Base-by-base conservation (phyloP, 2,888 invertebrate genomes). In the Alsophila aescularia region DNA sequence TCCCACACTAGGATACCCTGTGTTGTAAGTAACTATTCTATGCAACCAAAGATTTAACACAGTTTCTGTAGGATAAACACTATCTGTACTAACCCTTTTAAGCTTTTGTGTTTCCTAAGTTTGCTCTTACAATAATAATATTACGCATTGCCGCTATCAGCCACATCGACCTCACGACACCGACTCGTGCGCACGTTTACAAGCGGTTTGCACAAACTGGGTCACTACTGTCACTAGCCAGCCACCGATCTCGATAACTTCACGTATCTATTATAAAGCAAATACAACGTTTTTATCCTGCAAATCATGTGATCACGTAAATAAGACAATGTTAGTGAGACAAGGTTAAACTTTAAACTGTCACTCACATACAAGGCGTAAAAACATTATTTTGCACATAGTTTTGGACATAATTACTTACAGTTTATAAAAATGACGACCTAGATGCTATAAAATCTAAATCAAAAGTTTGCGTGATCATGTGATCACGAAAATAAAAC, bases 161-260 rank as follows among this genome's bases (percentile, higher is more conserved):
- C 41, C 9, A 12, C 35, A 51, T 56, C 55, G 55, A 36, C 55
- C 55, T 56, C 55, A 56, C 55, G 50, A n/a, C 36, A 15, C 7
- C 13, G 35, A 41, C 43, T 50, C 50, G 50, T 56, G 55, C 50
- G 21, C 55, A 56, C 45, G 55, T 13, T 45, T 40, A 13, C 45
- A 36, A 36, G 41, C 43, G 14, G 49, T 31, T 40, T 15, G 18
- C 40, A 14, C 13, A 27, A 56, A 56, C 55, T 56, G 27, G 55
- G 55, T 24, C 24, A 24, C 24, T 24, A 18, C n/a, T n/a, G 18
- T 6, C 24, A 8, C 24, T 6, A 24, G 24, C 43, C 55, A 56
- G 35, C 40, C 31, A 44, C 54, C 39, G 49, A 54, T 54, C 49
- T 49, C 36, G 35, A 45, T 55, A 27, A 13, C 44, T 49, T 15